Evolutionary conservation across 2,888 invertebrate species (phyloP).

Genomic region (Sarcophaga rosellei): DNA sequence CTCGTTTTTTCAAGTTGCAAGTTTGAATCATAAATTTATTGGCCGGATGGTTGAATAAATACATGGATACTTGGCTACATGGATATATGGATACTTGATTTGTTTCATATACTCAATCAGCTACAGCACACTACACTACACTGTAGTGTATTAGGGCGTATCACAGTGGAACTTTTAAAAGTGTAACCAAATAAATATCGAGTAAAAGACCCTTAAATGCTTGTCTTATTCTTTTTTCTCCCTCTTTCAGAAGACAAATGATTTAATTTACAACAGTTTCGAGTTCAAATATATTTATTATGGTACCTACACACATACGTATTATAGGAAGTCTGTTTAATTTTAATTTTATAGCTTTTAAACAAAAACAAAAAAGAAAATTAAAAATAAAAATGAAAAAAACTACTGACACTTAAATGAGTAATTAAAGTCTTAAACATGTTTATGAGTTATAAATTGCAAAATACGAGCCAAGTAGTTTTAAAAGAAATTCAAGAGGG

Average conservation of each 20-base stretch:
- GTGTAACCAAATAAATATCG: too few species aligned
- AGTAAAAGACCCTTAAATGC: neutral
- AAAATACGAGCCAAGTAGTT: neutral
- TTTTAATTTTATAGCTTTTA: neutral
- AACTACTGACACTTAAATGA: neutral
- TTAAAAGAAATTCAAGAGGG: neutral
- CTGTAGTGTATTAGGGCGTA: too few species aligned
- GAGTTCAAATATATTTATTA: neutral
- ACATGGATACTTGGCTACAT: neutral
- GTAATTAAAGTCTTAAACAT: slow-evolving; percentile 28
- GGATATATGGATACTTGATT: too few species aligned
- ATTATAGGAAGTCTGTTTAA: too few species aligned
- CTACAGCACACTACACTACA: too few species aligned
- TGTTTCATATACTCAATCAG: too few species aligned
- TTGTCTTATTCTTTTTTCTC: neutral
- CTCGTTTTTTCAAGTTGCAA: neutral
- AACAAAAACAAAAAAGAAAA: neutral
- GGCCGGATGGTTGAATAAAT: neutral
- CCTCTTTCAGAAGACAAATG: slow-evolving; percentile 33
- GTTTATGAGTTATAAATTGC: slow-evolving; percentile 20
- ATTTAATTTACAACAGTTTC: slow-evolving; percentile 28
- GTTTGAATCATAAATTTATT: slow-evolving; percentile 27
- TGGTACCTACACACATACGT: too few species aligned
- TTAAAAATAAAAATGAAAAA: neutral
- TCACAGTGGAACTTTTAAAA: too few species aligned